Conservation (phyloP, 2,113 vertebrate species). For the Gopherus evgoodei region DNA sequence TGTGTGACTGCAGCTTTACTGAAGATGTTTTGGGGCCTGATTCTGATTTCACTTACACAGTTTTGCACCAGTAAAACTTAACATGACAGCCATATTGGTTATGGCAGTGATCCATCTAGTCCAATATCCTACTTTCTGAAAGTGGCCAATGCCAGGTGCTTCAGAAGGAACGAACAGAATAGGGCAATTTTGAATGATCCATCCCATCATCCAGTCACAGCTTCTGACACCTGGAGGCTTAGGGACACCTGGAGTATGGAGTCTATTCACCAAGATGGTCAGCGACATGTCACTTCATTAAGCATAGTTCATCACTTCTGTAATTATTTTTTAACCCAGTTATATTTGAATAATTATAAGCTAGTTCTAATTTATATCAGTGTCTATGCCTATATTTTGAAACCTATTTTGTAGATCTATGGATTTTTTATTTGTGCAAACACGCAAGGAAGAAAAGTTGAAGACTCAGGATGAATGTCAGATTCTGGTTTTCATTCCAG, state of each 20-base stretch:
- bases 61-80: background rate
- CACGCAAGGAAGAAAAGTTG: background rate
- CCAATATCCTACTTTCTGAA: background rate
- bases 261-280: too few species aligned
- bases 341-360: background rate
- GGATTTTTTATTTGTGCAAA: background rate
- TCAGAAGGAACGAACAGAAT: background rate
- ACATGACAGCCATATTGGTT: background rate
- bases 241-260: background rate
- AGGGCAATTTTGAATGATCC: background rate
- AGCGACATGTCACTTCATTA: too few species aligned
- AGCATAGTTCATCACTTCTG: too few species aligned
- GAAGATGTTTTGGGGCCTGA: background rate
- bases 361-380: background rate
- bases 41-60: background rate
- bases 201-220: background rate
- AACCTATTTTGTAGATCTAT: background rate
- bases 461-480: background rate
- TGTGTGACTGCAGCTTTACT: background rate
- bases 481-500: slow-evolving; percentile 17
- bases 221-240: background rate
- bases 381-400: background rate
- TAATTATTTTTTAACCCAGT: background rate
- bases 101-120: background rate
- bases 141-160: background rate